Base-by-base conservation (phyloP, 2,113 vertebrate genomes). In the Sylvietta virens region DNA sequence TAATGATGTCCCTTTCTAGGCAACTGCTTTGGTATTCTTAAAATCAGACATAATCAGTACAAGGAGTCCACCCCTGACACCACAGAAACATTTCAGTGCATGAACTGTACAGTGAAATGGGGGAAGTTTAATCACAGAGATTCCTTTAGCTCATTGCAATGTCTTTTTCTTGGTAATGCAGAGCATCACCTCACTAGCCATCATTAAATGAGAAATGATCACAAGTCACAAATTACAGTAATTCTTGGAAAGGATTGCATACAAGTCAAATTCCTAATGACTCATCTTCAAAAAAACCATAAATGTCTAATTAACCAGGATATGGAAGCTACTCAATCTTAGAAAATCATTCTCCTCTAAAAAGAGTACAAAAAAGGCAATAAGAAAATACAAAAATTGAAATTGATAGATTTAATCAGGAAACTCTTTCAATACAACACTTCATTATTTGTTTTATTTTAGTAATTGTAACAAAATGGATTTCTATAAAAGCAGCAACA, bases 201-300 rank as follows among this genome's bases (percentile, higher is more conserved):
- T 66, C 77, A 51, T 27, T 50, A 94, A 83, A 67, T 42, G 45
- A 87, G 35, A 70, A 96, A 74, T 44, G 16, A 79, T 9, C 67
- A 4, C 65, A 86, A 66, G 35, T 74, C 53, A 94, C 39, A 94
- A 76, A 77, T 57, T 60, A 67, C 28, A 81, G 54, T 61, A 82
- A 88, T 73, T 91, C 33, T 58, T 83, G 50, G 39, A 82, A 88
- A 93, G 22, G 31, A 72, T 2, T 83, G 62, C 11, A 73, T 54
- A 19, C 30, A 48, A 93, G 62, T 77, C 40, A 96, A 93, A 95
- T 73, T 96, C 33, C 66, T 73, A 86, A 90, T 91, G 35, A 96
- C 30, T 92, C 78, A n/a, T 89, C 39, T 73, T 67, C 19, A 61
- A 90, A 92, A 81, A 54, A 64, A 16, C 19, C 44, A 44, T 39